Evolutionary conservation across 2,797 vertebrate species (phyloP).

Genomic region (Tadarida brasiliensis): DNA sequence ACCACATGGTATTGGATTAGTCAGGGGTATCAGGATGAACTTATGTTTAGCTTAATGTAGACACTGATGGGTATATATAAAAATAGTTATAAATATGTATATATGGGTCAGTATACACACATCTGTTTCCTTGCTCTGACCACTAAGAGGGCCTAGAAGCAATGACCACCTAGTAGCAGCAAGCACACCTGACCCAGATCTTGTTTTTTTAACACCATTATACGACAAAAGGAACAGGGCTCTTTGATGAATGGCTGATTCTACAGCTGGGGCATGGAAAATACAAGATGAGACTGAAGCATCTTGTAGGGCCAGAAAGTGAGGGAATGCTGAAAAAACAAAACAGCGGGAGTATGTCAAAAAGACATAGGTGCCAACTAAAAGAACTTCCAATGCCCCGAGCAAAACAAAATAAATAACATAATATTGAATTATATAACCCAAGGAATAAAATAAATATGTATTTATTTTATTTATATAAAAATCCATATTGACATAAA

Average conservation of each 20-base stretch:
- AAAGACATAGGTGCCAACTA: not conserved
- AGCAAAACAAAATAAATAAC: not conserved
- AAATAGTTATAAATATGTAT: not conserved
- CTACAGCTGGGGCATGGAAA: not conserved
- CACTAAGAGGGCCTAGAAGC: not conserved
- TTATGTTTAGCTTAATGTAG: not conserved
- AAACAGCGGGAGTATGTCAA: not conserved
- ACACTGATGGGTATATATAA: not conserved
- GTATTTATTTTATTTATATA: not conserved
- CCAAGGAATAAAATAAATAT: not conserved
- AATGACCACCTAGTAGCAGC: not conserved
- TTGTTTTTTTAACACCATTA: not conserved
- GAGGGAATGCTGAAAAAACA: not conserved
- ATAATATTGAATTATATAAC: not conserved
- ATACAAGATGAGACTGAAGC: not conserved
- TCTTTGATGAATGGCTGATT: slow-evolving; percentile 23
- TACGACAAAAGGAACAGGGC: not conserved
- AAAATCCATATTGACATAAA: not conserved
- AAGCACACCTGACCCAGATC: not conserved
- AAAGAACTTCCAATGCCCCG: not conserved
- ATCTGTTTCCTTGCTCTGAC: not conserved
- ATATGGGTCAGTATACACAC: no score
- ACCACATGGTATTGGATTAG: not conserved
- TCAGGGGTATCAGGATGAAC: not conserved
- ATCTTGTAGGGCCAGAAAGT: not conserved